phyloP scores from a whole-genome alignment of 2,888 invertebrate genomes.

The Hypselothyrea guttata region DNA sequence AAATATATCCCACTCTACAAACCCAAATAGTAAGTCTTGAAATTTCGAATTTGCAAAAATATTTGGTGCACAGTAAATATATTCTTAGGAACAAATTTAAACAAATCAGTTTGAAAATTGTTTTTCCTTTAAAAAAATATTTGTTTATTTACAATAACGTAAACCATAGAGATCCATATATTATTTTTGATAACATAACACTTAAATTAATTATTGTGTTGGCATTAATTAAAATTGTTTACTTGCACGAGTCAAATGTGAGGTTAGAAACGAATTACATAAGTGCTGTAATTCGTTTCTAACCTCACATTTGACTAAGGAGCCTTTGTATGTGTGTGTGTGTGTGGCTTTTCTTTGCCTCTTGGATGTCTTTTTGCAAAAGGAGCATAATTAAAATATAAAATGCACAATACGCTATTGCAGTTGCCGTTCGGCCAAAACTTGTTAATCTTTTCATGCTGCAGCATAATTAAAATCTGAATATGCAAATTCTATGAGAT shows the following conservation, averaged over 20 bases:
- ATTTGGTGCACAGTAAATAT: too few species aligned
- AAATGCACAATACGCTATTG: constrained; percentile 55
- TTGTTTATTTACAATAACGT: too few species aligned
- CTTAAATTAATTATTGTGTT: too few species aligned
- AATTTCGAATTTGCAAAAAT: too few species aligned
- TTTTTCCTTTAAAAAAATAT: too few species aligned
- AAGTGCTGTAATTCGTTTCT: too few species aligned
- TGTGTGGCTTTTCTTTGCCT: constrained; percentile 11
- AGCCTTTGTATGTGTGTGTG: background rate
- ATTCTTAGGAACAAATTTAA: too few species aligned
- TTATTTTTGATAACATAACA: too few species aligned
- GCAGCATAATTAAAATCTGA: constrained; percentile 82
- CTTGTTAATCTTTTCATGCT: constrained; percentile 82
- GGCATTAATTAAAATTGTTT: background rate
- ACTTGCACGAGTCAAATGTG: constrained; percentile 2
- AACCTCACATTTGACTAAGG: background rate
- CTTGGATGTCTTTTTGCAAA: constrained; percentile 48
- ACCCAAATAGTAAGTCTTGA: too few species aligned
- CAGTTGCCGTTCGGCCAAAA: constrained; percentile 35
- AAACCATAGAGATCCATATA: too few species aligned
- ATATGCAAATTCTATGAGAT: constrained; percentile 71
- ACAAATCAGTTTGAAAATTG: too few species aligned
- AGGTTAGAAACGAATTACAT: constrained; percentile 1
- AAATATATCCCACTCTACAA: too few species aligned
- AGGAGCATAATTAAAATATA: constrained; percentile 72